Base-by-base conservation (phyloP, 2,888 invertebrate genomes). In the Napeogenes sylphis region DNA sequence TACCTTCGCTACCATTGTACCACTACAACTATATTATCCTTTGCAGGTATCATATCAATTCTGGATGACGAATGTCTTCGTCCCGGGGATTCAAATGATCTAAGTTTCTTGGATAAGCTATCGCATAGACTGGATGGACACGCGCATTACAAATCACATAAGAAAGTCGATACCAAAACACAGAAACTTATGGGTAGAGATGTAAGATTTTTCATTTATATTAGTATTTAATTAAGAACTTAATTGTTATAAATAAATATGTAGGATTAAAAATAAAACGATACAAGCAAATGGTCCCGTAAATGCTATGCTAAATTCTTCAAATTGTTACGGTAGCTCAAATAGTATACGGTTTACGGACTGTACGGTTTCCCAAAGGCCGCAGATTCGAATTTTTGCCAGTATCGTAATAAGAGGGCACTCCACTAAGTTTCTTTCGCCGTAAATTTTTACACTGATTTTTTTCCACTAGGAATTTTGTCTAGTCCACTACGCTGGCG, bases 1-100 rank as follows among this genome's bases (percentile, higher is more conserved):
- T 21, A 21, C 21, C 21, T 21, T 21, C 3, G 3, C 2, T 42
- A 3, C 10, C 10, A 2, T 10, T 42, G 10, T 10, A 0, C 10
- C 42, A 42, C 3, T 10, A 10, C 2, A 3, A 42, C 3, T 42
- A 42, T 42, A 42, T 42, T 12, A 10, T 42, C 3, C 10, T 10
- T 42, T 42, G 55, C 74, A 94, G 94, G 96, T 68, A 94, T 97
- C 56, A 96, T 97, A 75, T 92, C 96, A 0, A 92, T 96, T 74
- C 90, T 97, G 92, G 97, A 98, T 77, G 98, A 98, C 84, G 98
- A 98, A 81, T 98, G 98, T 81, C 88, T 98, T 21, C 92, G 97
- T 45, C 98, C 98, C 0, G 98, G 98, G 2, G 97, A 96, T 64
- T 94, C 97, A 1, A 94, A 93, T 0, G 98, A 98, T 82, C 79